These are phyloP conservation scores for Opisthocomus hoazin DNA, from an alignment of 2,113 vertebrate species.

Conservation along the genomic window DNA sequence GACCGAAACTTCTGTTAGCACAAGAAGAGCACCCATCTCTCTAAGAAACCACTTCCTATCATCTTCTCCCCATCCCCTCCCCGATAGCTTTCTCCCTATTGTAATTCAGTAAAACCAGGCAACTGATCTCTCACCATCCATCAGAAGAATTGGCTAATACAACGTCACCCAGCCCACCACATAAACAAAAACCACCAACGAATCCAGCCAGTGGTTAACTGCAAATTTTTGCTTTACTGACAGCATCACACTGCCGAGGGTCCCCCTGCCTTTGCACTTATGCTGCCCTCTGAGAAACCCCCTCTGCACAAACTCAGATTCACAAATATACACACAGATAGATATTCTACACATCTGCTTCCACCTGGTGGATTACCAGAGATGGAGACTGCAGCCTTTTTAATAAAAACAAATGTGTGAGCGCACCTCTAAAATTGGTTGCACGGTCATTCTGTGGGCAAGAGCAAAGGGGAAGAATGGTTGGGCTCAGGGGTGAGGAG, in stretches of 20 bases:
- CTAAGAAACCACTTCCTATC: constrained; percentile 35
- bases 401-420: not conserved
- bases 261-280: not conserved
- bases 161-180: not conserved
- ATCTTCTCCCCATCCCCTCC: not conserved
- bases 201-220: not conserved
- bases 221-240: not conserved
- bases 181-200: constrained; percentile 34
- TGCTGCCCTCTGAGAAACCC: not conserved
- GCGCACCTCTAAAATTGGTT: not conserved
- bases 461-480: not conserved
- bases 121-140: not conserved
- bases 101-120: not conserved
- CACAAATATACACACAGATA: not conserved
- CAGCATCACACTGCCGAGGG: not conserved
- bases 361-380: constrained; percentile 49
- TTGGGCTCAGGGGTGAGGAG: not conserved
- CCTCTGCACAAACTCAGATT: not conserved
- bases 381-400: not conserved
- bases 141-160: constrained; percentile 19
- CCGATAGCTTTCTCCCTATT: not conserved
- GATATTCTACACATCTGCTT: constrained; percentile 48
- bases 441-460: not conserved
- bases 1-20: not conserved
- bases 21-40: not conserved